phyloP scores from a whole-genome alignment of 2,113 vertebrate genomes.

The Petroica traversi region DNA sequence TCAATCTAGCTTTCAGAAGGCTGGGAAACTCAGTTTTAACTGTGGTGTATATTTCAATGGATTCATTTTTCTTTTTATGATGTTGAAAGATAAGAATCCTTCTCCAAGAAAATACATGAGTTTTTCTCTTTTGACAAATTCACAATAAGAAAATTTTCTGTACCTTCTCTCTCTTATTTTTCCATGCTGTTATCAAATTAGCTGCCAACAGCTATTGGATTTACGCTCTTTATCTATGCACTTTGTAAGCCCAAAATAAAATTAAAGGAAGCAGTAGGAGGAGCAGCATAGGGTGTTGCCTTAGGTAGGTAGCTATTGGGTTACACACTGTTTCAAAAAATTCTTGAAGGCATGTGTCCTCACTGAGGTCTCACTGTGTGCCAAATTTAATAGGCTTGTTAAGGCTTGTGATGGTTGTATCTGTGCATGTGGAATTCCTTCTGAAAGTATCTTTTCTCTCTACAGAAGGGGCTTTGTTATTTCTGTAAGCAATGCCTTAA shows the following conservation, averaged over 20 bases:
- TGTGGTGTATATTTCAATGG: background rate
- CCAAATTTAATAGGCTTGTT: background rate
- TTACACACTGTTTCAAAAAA: background rate
- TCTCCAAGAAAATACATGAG: background rate
- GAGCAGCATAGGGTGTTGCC: background rate
- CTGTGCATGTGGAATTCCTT: background rate
- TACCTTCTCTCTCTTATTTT: background rate
- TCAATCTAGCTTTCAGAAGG: background rate
- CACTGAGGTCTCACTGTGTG: background rate
- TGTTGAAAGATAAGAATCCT: background rate
- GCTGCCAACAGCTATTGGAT: background rate
- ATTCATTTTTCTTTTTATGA: background rate
- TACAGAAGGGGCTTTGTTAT: background rate
- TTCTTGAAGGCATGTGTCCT: background rate
- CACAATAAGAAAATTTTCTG: background rate
- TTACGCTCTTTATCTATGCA: background rate
- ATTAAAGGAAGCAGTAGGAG: background rate
- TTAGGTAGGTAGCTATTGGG: background rate
- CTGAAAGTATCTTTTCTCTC: background rate
- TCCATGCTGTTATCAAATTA: background rate
- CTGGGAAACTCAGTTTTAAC: background rate
- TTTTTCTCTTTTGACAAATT: background rate
- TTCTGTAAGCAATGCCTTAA: background rate
- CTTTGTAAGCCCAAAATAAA: conserved; percentile 24
- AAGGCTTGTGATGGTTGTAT: background rate